phyloP scores from a whole-genome alignment of 2,797 vertebrate genomes.

The Dicrostonyx torquatus region DNA sequence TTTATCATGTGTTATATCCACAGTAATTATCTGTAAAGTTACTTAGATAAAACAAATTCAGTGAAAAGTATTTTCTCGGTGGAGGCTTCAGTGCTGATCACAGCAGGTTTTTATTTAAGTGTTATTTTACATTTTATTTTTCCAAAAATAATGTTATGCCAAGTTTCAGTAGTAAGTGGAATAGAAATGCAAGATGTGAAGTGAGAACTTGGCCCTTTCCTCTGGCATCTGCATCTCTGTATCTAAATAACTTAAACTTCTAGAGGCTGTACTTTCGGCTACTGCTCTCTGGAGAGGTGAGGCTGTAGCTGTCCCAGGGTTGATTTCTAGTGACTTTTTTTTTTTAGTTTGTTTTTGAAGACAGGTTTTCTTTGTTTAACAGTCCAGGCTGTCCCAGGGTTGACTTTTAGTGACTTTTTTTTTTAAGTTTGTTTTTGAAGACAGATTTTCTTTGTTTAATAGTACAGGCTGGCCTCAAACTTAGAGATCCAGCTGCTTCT shows the following conservation, averaged over 20 bases:
- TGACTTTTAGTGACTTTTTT: neutral
- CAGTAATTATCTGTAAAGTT: constrained; percentile 9
- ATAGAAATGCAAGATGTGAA: neutral
- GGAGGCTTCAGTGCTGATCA: neutral
- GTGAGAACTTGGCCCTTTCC: neutral
- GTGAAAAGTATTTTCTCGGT: constrained; percentile 51
- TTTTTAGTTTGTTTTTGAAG: neutral
- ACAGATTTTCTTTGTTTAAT: neutral
- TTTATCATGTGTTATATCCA: constrained; percentile 29
- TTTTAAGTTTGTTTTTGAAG: neutral
- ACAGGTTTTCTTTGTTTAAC: neutral
- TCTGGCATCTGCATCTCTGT: neutral
- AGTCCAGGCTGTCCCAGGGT: too few species aligned
- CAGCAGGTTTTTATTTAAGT: constrained; percentile 29
- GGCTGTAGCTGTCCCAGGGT: neutral
- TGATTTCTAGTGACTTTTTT: neutral
- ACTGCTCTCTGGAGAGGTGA: neutral
- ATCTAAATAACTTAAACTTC: neutral
- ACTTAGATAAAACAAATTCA: constrained; percentile 8
- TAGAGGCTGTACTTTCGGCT: neutral
- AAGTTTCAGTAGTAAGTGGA: neutral
- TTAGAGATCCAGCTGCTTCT: neutral
- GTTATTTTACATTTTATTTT: constrained; percentile 31
- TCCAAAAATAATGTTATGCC: constrained; percentile 7
- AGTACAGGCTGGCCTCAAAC: neutral